Conservation (phyloP, 2,113 vertebrate genomes). For the Phodopus roborovskii region DNA sequence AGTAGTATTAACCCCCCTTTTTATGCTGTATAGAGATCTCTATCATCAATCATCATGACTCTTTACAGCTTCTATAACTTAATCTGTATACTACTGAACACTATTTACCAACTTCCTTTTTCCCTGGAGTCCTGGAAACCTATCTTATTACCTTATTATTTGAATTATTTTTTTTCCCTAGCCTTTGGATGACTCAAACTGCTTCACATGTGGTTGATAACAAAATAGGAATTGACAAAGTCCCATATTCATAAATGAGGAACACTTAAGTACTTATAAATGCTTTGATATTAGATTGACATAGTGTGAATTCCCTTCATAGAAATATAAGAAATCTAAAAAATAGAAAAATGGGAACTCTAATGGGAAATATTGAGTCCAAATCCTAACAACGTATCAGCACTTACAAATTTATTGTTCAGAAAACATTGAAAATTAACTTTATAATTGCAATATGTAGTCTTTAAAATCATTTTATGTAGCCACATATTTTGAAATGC, state of each 20-base stretch:
- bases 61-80: neutral
- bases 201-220: neutral
- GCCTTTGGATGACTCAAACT: neutral
- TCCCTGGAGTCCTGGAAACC: neutral
- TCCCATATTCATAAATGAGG: neutral
- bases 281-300: neutral
- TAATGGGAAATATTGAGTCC: neutral
- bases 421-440: neutral
- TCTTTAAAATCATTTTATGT: neutral
- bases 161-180: too few relatives aligned
- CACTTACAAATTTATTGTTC: neutral
- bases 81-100: neutral
- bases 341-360: neutral
- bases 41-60: too few relatives aligned
- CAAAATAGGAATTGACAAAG: neutral
- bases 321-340: neutral
- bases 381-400: neutral
- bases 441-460: neutral
- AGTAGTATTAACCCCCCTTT: too few relatives aligned
- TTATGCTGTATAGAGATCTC: neutral
- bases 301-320: neutral
- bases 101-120: neutral
- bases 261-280: neutral
- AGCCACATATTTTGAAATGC: neutral
- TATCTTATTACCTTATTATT: neutral